Evolutionary conservation across 2,797 vertebrate species (phyloP).

Genomic region (Phrynocephalus guinanensis): DNA sequence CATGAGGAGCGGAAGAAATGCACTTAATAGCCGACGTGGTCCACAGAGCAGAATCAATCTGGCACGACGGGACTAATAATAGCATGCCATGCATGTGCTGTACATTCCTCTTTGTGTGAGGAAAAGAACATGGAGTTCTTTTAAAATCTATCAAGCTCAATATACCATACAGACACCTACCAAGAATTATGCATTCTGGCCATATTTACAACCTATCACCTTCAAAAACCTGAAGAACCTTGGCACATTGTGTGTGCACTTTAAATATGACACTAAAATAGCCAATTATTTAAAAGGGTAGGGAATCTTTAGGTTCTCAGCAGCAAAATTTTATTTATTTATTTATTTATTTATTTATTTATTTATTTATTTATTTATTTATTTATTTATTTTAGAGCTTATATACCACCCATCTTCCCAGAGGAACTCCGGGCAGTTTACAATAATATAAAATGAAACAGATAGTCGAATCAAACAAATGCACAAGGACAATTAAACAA

Average conservation of each 20-base stretch:
- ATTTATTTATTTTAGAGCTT: too few species aligned
- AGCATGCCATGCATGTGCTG: constrained; percentile 29
- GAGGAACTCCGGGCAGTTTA: too few species aligned
- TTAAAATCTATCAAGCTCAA: constrained; percentile 24
- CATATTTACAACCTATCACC: background rate
- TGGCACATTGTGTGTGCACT: background rate
- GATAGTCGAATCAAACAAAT: too few species aligned
- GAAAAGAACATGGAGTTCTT: constrained; percentile 21
- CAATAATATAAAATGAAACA: too few species aligned
- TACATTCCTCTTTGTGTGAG: background rate
- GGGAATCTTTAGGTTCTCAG: too few species aligned
- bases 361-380: too few species aligned
- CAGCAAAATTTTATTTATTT: too few species aligned
- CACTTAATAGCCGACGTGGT: constrained; percentile 29
- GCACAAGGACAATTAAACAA: too few species aligned
- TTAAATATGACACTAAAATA: too few species aligned
- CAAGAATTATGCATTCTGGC: background rate
- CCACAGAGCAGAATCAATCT: constrained; percentile 26
- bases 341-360: too few species aligned
- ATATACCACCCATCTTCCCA: too few species aligned
- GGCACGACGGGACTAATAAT: constrained; percentile 22
- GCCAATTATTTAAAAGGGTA: too few species aligned
- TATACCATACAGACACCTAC: background rate
- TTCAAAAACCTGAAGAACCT: background rate
- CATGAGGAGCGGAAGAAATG: constrained; percentile 43